Evolutionary conservation across 2,888 invertebrate genomes (phyloP), one percentile per base, ranked within the genome.

Genomic region (Epistrophe grossulariae): DNA sequence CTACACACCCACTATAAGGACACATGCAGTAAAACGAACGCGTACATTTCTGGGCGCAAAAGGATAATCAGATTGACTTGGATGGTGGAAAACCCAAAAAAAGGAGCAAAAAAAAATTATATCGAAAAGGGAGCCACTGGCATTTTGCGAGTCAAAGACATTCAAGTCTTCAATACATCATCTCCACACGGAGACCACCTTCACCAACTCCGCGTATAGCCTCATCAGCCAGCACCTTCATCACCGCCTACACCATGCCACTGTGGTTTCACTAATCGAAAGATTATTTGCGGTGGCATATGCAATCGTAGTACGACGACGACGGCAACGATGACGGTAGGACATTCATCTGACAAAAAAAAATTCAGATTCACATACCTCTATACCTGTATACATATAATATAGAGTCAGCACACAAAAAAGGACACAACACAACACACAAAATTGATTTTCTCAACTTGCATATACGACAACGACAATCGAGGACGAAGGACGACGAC

Each of bases 281-380:
- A 82, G 85, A 85, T 85, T 85, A 85, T 85, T 82, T 87, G 79
- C 71, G 87, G 83, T 87, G 83, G 87, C 82, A 83, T 82, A 87
- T 87, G 82, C 82, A 87, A 35, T 82, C 82, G 74, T 72, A 81
- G 77, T 68, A 84, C 80, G 80, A 50, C 45, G 70, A 62, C 15
- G 4, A 38, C 60, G 60, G 40, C 38, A 5, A 31, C 59, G 59
- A 31, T 4, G 40, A 43, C 15, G 40, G 40, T 62, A 68, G 68
- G 68, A 68, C 77, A 81, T 59, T 73, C 24, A 55, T 59, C n/a
- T 48, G 48, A 66, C 10, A 31, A 62, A 78, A 77, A 73, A 74
- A 55, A 83, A 17, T 24, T 19, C 8, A 15, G 40, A 59, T 43
- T 38, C 70, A 40, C 52, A 70, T 70, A 55, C 17, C 50, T 28